Evolutionary conservation across 1,140 invertebrate species (phyloP).

Genomic region (Rhynchophorus ferrugineus): DNA sequence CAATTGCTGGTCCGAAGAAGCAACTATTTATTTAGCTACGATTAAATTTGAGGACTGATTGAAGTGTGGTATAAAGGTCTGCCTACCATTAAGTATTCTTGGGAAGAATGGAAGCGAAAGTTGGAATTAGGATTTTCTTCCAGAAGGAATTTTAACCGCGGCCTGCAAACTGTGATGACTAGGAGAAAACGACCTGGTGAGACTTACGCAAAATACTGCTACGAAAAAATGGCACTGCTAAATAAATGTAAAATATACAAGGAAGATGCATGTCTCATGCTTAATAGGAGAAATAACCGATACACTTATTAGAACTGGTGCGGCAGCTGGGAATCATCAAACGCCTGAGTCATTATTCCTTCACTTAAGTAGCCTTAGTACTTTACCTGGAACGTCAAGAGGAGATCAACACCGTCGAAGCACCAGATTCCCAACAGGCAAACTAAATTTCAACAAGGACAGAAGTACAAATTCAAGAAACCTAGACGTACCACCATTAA

Average conservation of each 20-base stretch:
- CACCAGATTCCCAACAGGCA: no score
- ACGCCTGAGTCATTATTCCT: constrained; percentile 10
- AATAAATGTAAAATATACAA: constrained; percentile 33
- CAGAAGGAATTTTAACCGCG: constrained; percentile 24
- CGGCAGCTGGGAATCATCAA: constrained; percentile 20
- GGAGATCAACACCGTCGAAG: not conserved
- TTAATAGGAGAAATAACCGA: constrained; percentile 32
- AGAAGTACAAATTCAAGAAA: constrained; percentile 4
- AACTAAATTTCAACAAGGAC: no score
- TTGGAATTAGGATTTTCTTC: constrained; percentile 31
- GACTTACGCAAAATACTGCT: constrained; percentile 15
- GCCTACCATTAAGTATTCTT: constrained; percentile 26
- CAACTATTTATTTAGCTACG: constrained; percentile 26
- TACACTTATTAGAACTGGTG: constrained; percentile 14
- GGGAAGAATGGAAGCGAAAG: constrained; percentile 37
- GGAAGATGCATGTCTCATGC: constrained; percentile 33
- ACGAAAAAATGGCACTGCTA: constrained; percentile 31
- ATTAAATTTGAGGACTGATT: constrained; percentile 32
- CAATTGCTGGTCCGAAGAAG: constrained; percentile 25
- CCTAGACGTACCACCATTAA: not conserved
- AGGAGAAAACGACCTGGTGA: constrained; percentile 11
- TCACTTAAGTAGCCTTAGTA: constrained; percentile 5
- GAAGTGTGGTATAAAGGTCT: constrained; percentile 35
- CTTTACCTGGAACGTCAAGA: not conserved
- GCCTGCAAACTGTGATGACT: constrained; percentile 28